Evolutionary conservation across 2,113 vertebrate species (phyloP).

Genomic region (Pogonocichla stellata): DNA sequence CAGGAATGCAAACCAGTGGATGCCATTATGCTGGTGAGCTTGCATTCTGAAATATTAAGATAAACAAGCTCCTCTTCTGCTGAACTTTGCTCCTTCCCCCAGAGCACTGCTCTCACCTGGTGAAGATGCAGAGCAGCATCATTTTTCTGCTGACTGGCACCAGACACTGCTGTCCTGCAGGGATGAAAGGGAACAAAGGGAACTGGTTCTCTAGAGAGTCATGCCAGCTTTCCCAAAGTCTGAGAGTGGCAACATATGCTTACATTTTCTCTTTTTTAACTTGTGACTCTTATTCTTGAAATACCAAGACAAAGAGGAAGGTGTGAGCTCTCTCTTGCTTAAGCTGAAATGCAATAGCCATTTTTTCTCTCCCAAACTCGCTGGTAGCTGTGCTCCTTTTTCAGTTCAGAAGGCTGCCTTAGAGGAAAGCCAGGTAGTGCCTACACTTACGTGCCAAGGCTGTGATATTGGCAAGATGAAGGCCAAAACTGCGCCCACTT

Average conservation of each 20-base stretch:
- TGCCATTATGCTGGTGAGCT: neutral
- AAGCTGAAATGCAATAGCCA: neutral
- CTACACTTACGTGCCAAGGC: fast-evolving
- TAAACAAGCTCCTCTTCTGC: neutral
- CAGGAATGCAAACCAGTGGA: neutral
- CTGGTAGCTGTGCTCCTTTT: neutral
- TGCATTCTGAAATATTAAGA: neutral
- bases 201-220: neutral
- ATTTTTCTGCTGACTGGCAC: neutral
- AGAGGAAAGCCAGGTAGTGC: neutral
- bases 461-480: neutral
- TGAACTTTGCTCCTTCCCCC: fast-evolving
- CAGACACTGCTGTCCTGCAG: neutral
- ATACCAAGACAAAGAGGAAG: neutral
- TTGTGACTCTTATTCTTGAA: neutral
- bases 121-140: neutral
- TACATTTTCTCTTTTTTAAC: neutral
- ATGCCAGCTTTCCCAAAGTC: neutral
- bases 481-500: neutral
- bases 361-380: neutral
- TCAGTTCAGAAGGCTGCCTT: neutral
- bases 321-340: neutral
- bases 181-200: neutral
- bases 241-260: neutral
- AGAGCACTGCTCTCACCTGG: neutral